These are phyloP conservation scores for Arvicola amphibius DNA, from an alignment of 2,797 vertebrate genomes.

Conservation along the genomic window DNA sequence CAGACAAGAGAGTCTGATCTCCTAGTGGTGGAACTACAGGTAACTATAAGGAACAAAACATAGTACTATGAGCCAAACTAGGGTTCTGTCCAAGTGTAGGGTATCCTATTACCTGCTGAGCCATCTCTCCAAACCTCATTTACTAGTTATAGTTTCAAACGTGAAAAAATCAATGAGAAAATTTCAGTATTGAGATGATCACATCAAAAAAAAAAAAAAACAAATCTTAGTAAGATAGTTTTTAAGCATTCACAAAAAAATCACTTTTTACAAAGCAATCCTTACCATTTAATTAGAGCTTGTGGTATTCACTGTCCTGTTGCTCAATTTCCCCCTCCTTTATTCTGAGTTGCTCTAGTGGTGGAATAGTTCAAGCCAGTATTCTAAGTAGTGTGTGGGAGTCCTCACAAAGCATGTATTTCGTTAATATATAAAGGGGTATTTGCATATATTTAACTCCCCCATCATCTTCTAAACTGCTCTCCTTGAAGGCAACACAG, in stretches of 20 bases:
- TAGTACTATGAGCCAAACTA: not conserved
- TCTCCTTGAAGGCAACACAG: conserved; percentile 61
- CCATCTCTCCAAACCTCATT: not conserved
- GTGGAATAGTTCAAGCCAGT: conserved; percentile 68
- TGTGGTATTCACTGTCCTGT: conserved; percentile 53
- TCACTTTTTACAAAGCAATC: conserved; percentile 41
- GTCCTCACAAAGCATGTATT: conserved; percentile 62
- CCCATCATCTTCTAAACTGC: conserved; percentile 64
- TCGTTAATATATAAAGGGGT: conserved; percentile 72
- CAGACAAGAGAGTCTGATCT: not conserved
- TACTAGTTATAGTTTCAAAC: not conserved
- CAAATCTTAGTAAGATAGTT: not conserved
- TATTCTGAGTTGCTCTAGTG: conserved; percentile 66
- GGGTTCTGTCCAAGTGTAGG: not conserved
- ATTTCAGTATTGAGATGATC: not conserved
- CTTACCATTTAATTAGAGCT: conserved; percentile 62
- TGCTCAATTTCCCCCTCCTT: not conserved
- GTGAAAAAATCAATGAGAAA: conserved; percentile 40
- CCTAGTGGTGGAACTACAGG: not conserved
- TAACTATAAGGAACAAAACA: not conserved
- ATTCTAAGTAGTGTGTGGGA: conserved; percentile 72
- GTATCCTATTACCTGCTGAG: not conserved
- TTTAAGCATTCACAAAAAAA: conserved; percentile 57
- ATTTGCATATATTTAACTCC: conserved; percentile 74
- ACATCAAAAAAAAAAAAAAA: conserved; percentile 42